Base-by-base conservation (phyloP, 92 coral and sea anemone genomes). In the Actinernus sp. region DNA sequence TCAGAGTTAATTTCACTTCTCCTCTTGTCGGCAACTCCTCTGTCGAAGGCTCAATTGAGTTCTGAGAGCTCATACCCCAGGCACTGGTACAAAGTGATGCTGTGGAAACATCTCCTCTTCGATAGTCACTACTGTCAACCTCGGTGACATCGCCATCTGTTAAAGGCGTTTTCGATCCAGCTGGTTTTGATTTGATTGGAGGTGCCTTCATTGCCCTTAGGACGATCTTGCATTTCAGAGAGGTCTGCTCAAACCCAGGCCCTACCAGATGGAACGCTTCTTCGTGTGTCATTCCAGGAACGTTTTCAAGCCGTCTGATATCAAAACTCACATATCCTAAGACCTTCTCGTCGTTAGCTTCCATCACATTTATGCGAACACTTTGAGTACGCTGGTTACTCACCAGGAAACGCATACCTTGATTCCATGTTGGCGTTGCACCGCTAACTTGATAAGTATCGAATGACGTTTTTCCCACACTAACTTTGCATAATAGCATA, bases 231-330 rank as follows among this genome's bases (percentile, higher is more conserved):
- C 98, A 93, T 3, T 77, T 69, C 12, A 93, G 24, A 26, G 78
- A 63, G 30, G 65, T 56, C 20, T 47, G 30, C 57, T 70, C 78
- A 24, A 70, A 57, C 39, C 93, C 90, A 34, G 74, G 75, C 25
- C 88, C 96, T 18, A 46, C 58, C 44, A 93, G 81, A 12, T 18
- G 78, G 47, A 93, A 90, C 23, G 84, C 85, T 26, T 85, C 85
- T 40, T 93, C 91, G 18, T 81, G 74, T 2, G 81, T 44, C 98
- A 93, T 93, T 14, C 92, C 91, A 14, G 92, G 87, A 29, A 79
- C 93, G 16, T 90, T 88, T 22, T 79, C 84, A 26, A 93, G 65
- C 18, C 76, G 66, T 38, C 64, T 74, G 5, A 82, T 68, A 39
- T 73, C 78, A 37, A 85, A 91, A 20, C 34, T 65, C 29, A 79